Evolutionary conservation across 1,140 invertebrate species (phyloP).

Genomic region (Kradibia gibbosae): DNA sequence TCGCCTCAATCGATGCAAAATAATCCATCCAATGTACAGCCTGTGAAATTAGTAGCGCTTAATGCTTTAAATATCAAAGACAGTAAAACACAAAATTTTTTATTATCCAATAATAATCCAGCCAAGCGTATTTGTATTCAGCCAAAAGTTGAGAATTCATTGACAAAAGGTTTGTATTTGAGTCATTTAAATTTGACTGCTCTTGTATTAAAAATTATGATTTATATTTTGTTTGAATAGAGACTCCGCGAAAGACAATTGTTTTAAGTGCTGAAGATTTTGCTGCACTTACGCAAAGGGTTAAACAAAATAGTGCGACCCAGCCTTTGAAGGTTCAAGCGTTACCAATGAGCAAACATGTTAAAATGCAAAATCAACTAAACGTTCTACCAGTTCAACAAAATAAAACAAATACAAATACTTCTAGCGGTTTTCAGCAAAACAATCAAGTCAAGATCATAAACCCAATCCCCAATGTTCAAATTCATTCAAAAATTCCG

Average conservation of each 20-base stretch:
- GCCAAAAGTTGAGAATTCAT: constrained; percentile 42
- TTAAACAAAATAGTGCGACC: constrained; percentile 57
- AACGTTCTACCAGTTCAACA: constrained; percentile 50
- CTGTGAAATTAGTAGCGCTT: constrained; percentile 52
- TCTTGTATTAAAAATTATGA: not conserved
- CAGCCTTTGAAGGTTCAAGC: constrained; percentile 61
- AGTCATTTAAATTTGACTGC: not conserved
- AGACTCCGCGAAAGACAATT: constrained; percentile 67
- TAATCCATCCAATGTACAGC: constrained; percentile 49
- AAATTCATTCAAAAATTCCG: constrained; percentile 46
- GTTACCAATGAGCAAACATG: constrained; percentile 50
- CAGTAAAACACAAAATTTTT: constrained; percentile 48
- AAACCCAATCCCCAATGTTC: constrained; percentile 47
- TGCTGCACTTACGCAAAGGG: constrained; percentile 70
- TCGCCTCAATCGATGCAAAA: constrained; percentile 56
- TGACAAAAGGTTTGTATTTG: constrained; percentile 27
- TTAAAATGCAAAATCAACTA: constrained; percentile 54
- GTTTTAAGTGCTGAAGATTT: constrained; percentile 72
- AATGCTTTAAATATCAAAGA: constrained; percentile 54
- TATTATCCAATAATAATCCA: constrained; percentile 52
- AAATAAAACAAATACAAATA: constrained; percentile 19
- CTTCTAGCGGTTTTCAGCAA: constrained; percentile 32
- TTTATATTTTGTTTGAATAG: constrained; percentile 59
- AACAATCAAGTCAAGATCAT: constrained; percentile 57
- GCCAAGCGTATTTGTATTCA: constrained; percentile 59